Evolutionary conservation across 2,797 vertebrate species (phyloP).

Genomic region (Decapterus maruadsi): DNA sequence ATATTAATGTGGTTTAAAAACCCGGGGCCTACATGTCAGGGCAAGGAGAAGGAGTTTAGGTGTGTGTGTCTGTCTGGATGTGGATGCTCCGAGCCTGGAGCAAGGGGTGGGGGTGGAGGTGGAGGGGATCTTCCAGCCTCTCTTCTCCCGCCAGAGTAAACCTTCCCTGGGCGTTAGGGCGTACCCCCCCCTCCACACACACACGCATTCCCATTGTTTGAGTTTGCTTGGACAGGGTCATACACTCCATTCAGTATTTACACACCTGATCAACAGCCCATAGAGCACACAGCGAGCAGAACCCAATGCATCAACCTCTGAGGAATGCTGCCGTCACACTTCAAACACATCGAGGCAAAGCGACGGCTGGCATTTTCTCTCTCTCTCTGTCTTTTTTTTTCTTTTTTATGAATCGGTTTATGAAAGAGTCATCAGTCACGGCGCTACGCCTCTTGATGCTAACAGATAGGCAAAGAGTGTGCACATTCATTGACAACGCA

Average conservation of each 20-base stretch:
- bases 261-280: slow-evolving; percentile 73
- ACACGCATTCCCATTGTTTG: slow-evolving; percentile 59
- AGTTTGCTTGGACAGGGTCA: slow-evolving; percentile 61
- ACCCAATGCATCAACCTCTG: slow-evolving; percentile 53
- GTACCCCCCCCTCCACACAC: slow-evolving; percentile 2
- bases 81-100: slow-evolving; percentile 66
- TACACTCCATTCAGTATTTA: slow-evolving; percentile 65
- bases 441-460: slow-evolving; percentile 44
- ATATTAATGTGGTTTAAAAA: slow-evolving; percentile 59
- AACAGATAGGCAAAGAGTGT: slow-evolving; percentile 27
- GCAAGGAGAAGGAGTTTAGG: slow-evolving; percentile 64
- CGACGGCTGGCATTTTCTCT: background rate
- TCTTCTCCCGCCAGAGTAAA: slow-evolving; percentile 77
- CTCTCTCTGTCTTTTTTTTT: slow-evolving; percentile 15
- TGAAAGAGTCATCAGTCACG: slow-evolving; percentile 72
- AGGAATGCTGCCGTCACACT: slow-evolving; percentile 74
- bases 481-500: slow-evolving; percentile 33
- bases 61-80: slow-evolving; percentile 70
- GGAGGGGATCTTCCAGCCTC: slow-evolving; percentile 56
- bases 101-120: slow-evolving; percentile 1
- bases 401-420: slow-evolving; percentile 56
- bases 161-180: slow-evolving; percentile 58
- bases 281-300: slow-evolving; percentile 58
- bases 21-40: slow-evolving; percentile 55
- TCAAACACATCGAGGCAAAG: slow-evolving; percentile 49